phyloP scores from a whole-genome alignment of 2,113 vertebrate species.

The Scytalopus superciliaris region DNA sequence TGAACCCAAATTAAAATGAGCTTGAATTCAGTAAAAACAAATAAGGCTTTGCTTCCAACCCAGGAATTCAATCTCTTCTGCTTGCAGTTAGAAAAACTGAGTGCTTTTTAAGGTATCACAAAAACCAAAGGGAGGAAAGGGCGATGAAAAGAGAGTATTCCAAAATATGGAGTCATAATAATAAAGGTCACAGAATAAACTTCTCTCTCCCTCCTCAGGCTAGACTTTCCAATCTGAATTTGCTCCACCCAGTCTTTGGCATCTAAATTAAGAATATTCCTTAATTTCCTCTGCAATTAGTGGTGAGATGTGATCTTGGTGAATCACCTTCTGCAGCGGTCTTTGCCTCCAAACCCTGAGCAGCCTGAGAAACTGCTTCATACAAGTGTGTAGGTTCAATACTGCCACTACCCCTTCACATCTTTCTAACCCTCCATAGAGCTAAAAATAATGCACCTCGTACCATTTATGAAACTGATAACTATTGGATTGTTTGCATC shows the following conservation, averaged over 20 bases:
- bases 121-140: background rate
- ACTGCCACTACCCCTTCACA: background rate
- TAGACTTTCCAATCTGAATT: background rate
- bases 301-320: background rate
- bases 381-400: background rate
- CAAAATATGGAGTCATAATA: background rate
- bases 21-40: background rate
- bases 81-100: background rate
- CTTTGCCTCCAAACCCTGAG: background rate
- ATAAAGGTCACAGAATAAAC: background rate
- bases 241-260: background rate
- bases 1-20: background rate
- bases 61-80: background rate
- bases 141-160: background rate
- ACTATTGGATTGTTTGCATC: background rate
- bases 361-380: background rate
- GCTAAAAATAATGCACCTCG: background rate
- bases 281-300: background rate
- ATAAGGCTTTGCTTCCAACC: background rate
- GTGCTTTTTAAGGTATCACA: background rate
- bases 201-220: background rate
- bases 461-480: background rate
- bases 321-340: background rate
- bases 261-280: background rate
- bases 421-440: background rate